Percentiles rank a stretch among this genome's conserved stretches.
Conservation (phyloP, 2,797 vertebrate genomes). For the Neosilurus mollespiculum region DNA sequence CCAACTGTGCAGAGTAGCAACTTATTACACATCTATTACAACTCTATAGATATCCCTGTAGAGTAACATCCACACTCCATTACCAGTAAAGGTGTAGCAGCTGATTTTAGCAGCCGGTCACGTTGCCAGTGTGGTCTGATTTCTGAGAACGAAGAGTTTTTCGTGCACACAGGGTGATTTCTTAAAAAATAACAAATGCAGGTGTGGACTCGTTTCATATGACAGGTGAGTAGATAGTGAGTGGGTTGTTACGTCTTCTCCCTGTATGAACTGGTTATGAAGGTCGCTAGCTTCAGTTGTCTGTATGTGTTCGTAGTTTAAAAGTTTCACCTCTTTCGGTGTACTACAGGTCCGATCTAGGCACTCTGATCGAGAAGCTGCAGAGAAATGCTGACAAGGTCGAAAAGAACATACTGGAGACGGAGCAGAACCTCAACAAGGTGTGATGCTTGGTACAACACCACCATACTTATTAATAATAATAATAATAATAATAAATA, state of each 20-base stretch:
- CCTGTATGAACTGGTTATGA: not conserved
- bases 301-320: too few relatives aligned
- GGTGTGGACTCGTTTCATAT: not conserved
- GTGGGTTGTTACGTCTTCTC: not conserved
- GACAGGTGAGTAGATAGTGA: not conserved
- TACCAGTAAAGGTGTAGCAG: slow-evolving; percentile 4
- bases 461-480: too few relatives aligned
- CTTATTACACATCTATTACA: not conserved
- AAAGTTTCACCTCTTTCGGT: not conserved
- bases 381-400: slow-evolving; percentile 96
- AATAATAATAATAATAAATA: too few relatives aligned
- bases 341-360: slow-evolving; percentile 5
- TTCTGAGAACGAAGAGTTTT: not conserved
- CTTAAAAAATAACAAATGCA: not conserved
- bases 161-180: not conserved
- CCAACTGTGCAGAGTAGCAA: not conserved
- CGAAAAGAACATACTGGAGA: slow-evolving; percentile 89
- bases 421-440: slow-evolving; percentile 88
- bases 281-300: not conserved
- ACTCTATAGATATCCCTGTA: not conserved
- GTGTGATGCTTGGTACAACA: slow-evolving; percentile 71
- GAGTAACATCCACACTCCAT: not conserved
- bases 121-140: not conserved
- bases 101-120: not conserved
- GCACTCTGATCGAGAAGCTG: slow-evolving; percentile 84